Evolutionary conservation across 2,113 vertebrate species (phyloP), one percentile per base, ranked within the genome.

Genomic region (Phrynosoma blainvillii): DNA sequence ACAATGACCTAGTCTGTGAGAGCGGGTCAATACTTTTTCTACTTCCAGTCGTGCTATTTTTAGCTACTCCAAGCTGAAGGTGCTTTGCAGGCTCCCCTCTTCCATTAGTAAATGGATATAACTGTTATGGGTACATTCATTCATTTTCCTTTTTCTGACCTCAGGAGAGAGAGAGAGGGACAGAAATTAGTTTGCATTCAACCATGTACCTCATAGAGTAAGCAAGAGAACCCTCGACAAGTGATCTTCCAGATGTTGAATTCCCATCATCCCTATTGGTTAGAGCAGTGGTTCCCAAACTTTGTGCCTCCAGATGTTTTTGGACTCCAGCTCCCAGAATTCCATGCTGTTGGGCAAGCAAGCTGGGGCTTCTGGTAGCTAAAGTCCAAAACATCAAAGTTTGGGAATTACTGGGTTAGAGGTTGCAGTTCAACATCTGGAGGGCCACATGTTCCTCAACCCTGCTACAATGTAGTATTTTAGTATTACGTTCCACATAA

Each of bases 21-120:
- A 84, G 36, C 47, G 36, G 36, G 56, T 84, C 47, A 56, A 73
- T 84, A 84, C 71, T 27, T 4, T 56, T 71, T 84, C 66, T 84
- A 36, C 68, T 84, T 73, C 68, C 70, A 56, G 21, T 74, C 20
- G 54, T 54, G 18, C 82, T 84, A 84, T 84, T 84, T 84, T 56
- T 74, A 73, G 20, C 68, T 25, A 32, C 54, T 16, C 40, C 30
- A 9, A 62, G 54, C 30, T 80, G 54, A 59, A 62, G 54, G 59
- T 59, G 27, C 42, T 71, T n/a, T 70, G 66, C 65, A 52, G 66
- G 40, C 27, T 70, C 70, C 42, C 82, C 66, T 71, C 27, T 83
- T 83, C 66, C 82, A 56, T 84, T 42, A 82, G 62, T 84, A 84
- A 71, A 47, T 74, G 47, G 20, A 56, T 73, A 73, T 84, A 56